Evolutionary conservation across 2,113 vertebrate genomes (phyloP), one percentile per base, ranked within the genome.

Genomic region (Hyla sarda): DNA sequence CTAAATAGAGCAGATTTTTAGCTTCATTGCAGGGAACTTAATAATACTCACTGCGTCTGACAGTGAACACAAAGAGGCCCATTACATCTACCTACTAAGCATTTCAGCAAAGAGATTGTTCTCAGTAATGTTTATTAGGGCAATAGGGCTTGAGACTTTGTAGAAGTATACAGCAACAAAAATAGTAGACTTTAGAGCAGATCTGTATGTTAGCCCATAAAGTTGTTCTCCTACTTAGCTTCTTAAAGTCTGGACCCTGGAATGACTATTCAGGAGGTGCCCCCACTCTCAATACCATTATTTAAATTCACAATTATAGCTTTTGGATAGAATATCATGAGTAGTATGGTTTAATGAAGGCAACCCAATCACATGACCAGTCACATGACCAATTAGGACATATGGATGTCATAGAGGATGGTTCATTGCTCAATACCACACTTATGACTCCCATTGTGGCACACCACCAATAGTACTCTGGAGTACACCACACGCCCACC

Each of bases 1-100:
- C 32, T 71, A 41, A 52, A 77, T 54, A 52, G 74, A 34, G 30
- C 28, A 32, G 21, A 17, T 50, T 72, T 50, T 50, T 28, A n/a
- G 5, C 73, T 75, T 30, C 50, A 21, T 14, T 50, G 17, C 32
- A n/a, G 48, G 74, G 28, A 50, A 21, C 28, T 3, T 41, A 71
- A 77, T 77, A 76, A 76, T 76, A 25, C 74, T 21, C 16, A 77
- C 8, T 21, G 28, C 25, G 50, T 50, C 45, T 50, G 73, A 50
- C 47, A 77, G 17, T 77, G 16, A 52, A 54, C 47, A 76, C n/a
- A 30, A 32, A 77, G 25, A 32, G 34, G 25, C 2, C 74, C 74
- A 54, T 77, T 52, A 52, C 13, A 47, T 77, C 48, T 52, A 52
- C 74, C 19, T 21, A 54, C n/a, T 17, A 9, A 76, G 11, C 16